Evolutionary conservation across 1,140 invertebrate genomes (phyloP).

Genomic region (Achatina immaculata): DNA sequence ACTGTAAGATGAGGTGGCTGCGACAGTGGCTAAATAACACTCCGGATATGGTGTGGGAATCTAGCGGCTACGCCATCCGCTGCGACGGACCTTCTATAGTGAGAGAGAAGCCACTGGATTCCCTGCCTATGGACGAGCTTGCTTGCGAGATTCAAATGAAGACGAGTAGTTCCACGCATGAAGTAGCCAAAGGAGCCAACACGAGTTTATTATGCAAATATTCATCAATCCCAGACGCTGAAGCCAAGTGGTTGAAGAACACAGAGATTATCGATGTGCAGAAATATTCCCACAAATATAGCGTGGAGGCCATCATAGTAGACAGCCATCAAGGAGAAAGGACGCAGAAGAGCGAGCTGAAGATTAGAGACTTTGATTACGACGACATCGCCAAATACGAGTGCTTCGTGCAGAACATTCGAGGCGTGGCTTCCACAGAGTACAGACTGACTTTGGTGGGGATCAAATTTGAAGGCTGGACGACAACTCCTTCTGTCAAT

Average conservation of each 20-base stretch:
- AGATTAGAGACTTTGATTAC: conserved; percentile 50
- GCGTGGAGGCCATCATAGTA: conserved; percentile 1
- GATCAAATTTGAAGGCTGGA: conserved; percentile 39
- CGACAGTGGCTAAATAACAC: conserved; percentile 52
- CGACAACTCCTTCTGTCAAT: neutral
- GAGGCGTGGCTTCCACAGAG: conserved; percentile 46
- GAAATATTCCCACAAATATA: conserved; percentile 36
- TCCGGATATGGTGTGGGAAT: conserved; percentile 48
- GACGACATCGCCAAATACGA: conserved; percentile 57
- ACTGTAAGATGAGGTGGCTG: conserved; percentile 63
- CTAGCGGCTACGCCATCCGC: conserved; percentile 40
- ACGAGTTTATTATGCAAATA: conserved; percentile 52
- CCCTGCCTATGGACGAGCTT: conserved; percentile 42
- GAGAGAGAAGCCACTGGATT: conserved; percentile 36
- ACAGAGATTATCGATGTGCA: conserved; percentile 35
- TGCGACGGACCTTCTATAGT: conserved; percentile 50
- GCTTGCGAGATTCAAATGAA: conserved; percentile 49
- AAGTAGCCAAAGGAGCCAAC: conserved; percentile 32
- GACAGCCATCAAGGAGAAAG: conserved; percentile 16
- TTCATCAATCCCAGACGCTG: conserved; percentile 48
- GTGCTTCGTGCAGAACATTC: conserved; percentile 58
- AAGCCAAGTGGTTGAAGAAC: conserved; percentile 51
- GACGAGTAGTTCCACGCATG: conserved; percentile 45
- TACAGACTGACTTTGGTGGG: conserved; percentile 54
- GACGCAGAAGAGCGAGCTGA: conserved; percentile 30